Base-by-base conservation (phyloP, 2,888 invertebrate genomes). In the Auanema freiburgensis region DNA sequence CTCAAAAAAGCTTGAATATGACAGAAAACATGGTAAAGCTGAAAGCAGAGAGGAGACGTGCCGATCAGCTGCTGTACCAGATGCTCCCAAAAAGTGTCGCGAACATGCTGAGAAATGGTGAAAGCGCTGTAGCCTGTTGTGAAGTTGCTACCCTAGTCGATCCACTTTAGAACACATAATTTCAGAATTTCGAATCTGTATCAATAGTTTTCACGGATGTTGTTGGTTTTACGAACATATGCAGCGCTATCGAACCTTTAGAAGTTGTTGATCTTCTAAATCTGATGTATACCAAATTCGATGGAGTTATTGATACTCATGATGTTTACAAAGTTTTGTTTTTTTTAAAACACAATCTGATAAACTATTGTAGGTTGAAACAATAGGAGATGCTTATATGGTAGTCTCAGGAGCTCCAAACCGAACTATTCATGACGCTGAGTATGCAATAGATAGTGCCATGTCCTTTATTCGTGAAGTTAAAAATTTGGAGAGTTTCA, bases 1-100 rank as follows among this genome's bases (percentile, higher is more conserved):
- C 95, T 79, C 91, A 93, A 84, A 97, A 97, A 85, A 93, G 93
- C 65, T 92, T 92, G 85, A 94, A 94, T 81, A 86, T 97, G 56
- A 94, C 95, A 82, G 94, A 95, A 81, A 94, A 93, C 0, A 96
- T 97, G 94, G 88, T 91, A 76, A 92, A 93, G 83, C 86, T 97
- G 71, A 96, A 96, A 84, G 91, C 91, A 74, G 96, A 96, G 85
- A 95, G 96, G 92, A 90, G 91, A 80, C 88, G 93, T 68, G 96
- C 96, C 0, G 96, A 97, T 84, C 93, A 94, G 79, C 87, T 97
- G 25, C 86, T 97, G 1, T 97, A 97, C 85, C 96, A 97, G 87
- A 96, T 97, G 95, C 95, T 97, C 87, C 97, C 97, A 40, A 94
- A 93, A 84, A 92, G 93, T 84, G 96, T 97, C 5, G 96, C 96